These are phyloP conservation scores for Arrhamphus sclerolepis DNA, from an alignment of 2,797 vertebrate genomes.

Conservation along the genomic window DNA sequence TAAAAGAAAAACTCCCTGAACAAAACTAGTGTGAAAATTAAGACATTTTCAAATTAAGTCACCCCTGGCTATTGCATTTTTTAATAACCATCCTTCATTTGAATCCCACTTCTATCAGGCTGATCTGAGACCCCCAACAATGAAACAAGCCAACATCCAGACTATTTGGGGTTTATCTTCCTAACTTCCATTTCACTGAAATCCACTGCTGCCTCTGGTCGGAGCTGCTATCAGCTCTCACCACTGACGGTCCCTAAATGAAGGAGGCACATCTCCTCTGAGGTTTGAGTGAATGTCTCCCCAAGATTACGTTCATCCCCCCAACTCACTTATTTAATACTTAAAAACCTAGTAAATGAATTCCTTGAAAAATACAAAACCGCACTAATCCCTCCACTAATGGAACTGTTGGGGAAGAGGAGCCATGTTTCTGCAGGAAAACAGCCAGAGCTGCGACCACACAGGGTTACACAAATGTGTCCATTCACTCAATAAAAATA, in stretches of 20 bases:
- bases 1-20: slow-evolving; percentile 40
- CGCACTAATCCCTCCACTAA: slow-evolving; percentile 64
- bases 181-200: slow-evolving; percentile 44
- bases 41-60: slow-evolving; percentile 65
- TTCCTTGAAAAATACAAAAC: slow-evolving; percentile 65
- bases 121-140: slow-evolving; percentile 15
- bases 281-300: slow-evolving; percentile 60
- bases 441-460: slow-evolving; percentile 22
- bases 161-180: slow-evolving; percentile 38
- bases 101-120: slow-evolving; percentile 43
- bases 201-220: slow-evolving; percentile 39
- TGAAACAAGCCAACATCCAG: slow-evolving; percentile 36
- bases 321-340: slow-evolving; percentile 65
- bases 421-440: slow-evolving; percentile 43
- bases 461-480: slow-evolving; percentile 19
- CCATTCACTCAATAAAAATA: slow-evolving; percentile 12
- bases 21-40: slow-evolving; percentile 45
- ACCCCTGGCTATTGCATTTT: slow-evolving; percentile 58
- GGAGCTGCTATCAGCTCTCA: slow-evolving; percentile 48
- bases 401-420: slow-evolving; percentile 42
- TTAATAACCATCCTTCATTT: slow-evolving; percentile 55
- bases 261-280: slow-evolving; percentile 41
- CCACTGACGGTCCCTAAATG: slow-evolving; percentile 49
- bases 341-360: slow-evolving; percentile 61
- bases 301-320: slow-evolving; percentile 75